Conservation (phyloP, 2,888 invertebrate species). For the Lutraria lutraria region DNA sequence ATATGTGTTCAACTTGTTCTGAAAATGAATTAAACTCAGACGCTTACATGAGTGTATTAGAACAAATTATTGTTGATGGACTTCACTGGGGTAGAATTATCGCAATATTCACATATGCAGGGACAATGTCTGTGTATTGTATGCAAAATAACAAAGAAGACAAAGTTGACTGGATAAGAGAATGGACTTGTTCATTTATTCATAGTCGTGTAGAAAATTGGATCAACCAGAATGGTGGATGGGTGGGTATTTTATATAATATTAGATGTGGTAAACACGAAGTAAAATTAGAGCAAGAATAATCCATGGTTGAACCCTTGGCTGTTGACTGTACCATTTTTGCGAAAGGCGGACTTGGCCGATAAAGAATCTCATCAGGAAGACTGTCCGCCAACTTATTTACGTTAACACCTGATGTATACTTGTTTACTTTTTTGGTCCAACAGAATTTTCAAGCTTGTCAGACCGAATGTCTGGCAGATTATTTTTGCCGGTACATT, state of each 20-base stretch:
- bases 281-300: neutral
- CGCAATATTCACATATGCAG: slow-evolving; percentile 86
- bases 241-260: slow-evolving; percentile 79
- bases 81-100: slow-evolving; percentile 86
- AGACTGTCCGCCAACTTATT: too few relatives aligned
- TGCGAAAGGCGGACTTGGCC: neutral
- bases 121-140: slow-evolving; percentile 84
- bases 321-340: neutral
- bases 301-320: neutral
- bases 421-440: too few relatives aligned
- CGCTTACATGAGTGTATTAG: slow-evolving; percentile 84
- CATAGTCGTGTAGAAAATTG: slow-evolving; percentile 83
- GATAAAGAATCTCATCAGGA: too few relatives aligned
- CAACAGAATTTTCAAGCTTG: too few relatives aligned
- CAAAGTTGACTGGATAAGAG: slow-evolving; percentile 83
- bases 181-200: slow-evolving; percentile 85
- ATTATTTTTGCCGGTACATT: too few relatives aligned
- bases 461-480: too few relatives aligned
- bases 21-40: slow-evolving; percentile 74
- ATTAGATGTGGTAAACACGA: neutral
- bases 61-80: slow-evolving; percentile 86
- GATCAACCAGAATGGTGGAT: slow-evolving; percentile 86
- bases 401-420: too few relatives aligned
- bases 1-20: slow-evolving; percentile 71
- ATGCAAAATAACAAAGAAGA: slow-evolving; percentile 80